Base-by-base conservation (phyloP, 2,888 invertebrate genomes). In the Digitonthophagus gazella region DNA sequence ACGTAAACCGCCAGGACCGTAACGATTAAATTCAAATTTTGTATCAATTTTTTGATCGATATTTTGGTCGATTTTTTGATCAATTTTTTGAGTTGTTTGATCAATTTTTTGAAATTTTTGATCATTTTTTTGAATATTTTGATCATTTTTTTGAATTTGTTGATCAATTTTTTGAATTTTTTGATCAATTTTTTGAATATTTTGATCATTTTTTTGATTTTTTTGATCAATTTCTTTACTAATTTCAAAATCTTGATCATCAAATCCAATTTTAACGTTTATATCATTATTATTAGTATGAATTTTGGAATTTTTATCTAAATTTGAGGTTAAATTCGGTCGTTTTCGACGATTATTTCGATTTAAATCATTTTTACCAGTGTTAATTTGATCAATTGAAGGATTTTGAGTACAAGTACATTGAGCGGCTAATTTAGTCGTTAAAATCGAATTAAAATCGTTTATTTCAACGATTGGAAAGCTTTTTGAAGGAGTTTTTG, bases 371-470 rank as follows among this genome's bases (percentile, higher is more conserved):
- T 73, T 74, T 14, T 75, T 74, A 67, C 77, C 75, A 3, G 76
- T 74, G 63, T 77, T 76, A 14, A 64, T 67, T 15, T 63, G 44
- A n/a, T 58, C 44, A 11, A 44, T 44, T 44, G 8, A 11, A 44
- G 28, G 82, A 63, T 88, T 88, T 0, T 88, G 87, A 72, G 86
- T 85, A 76, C 91, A 92, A 67, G 90, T 91, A 74, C 91, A 92
- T 66, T 91, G 90, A 2, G 91, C 91, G 2, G 90, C 90, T 8
- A 92, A 82, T 82, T 92, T 92, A 56, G 89, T 86, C 0, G 91
- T 85, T 15, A 91, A 83, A 5, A 91, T 81, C 0, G 91, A 91
- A 79, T 91, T 91, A 74, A 90, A 87, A 74, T 91, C 91, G 74
- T 91, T 91, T 71, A 89, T 86, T 79, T 90, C 90, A 0, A 90